Evolutionary conservation across 2,113 vertebrate species (phyloP).

Genomic region (Laticauda laticaudata): DNA sequence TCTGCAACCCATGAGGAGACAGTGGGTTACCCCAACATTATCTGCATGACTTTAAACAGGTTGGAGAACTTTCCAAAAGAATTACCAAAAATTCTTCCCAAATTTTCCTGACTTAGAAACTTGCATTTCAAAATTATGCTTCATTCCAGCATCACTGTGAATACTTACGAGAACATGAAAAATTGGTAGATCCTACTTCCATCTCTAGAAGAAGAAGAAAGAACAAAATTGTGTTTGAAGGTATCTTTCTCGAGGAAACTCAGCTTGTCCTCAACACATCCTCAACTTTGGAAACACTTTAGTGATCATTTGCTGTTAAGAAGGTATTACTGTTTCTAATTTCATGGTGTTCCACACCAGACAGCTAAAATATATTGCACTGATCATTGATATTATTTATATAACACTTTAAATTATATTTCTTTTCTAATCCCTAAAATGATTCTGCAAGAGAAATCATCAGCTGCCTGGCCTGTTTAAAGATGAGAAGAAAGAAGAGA

Average conservation of each 20-base stretch:
- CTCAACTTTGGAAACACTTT: neutral
- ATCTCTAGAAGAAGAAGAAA: conserved; percentile 51
- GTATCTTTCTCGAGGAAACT: neutral
- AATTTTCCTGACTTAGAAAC: neutral
- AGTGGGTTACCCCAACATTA: neutral
- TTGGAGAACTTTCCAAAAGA: neutral
- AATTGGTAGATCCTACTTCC: conserved; percentile 21
- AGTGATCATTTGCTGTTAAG: neutral
- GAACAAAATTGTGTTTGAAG: neutral
- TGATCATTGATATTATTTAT: neutral
- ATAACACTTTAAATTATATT: neutral
- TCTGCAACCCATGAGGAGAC: neutral
- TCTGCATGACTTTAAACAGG: neutral
- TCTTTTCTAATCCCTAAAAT: neutral
- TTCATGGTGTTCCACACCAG: neutral
- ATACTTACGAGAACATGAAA: conserved; percentile 68
- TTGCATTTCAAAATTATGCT: neutral
- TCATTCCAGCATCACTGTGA: neutral
- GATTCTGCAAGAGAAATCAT: neutral
- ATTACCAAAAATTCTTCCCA: neutral
- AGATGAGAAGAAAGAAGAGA: neutral
- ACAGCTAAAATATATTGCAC: neutral
- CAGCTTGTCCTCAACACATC: neutral
- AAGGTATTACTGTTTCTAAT: neutral
- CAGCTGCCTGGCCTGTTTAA: neutral